phyloP scores from a whole-genome alignment of 2,113 vertebrate genomes.

The western clawed frog (Xenopus tropicalis) region UCB_Xtro_10.0 CM004444.2:92702501-92703000 shows the following conservation, averaged over 20 bases:
- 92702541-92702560: too few species aligned
- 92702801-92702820: constrained; percentile 53
- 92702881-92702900: constrained; percentile 71
- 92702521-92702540: too few species aligned
- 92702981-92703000: constrained; percentile 75
- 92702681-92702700: neutral
- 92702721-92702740: constrained; percentile 50
- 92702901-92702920: constrained; percentile 82
- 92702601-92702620: too few species aligned
- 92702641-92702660: too few species aligned
- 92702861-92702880: constrained; percentile 74
- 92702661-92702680: neutral
- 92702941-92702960: constrained; percentile 80
- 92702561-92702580: too few species aligned
- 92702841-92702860: constrained; percentile 60
- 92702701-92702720: constrained; percentile 25
- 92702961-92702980: constrained; percentile 76
- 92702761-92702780: constrained; percentile 64
- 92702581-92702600: too few species aligned
- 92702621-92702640: too few species aligned
- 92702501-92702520: too few species aligned
- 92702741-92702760: constrained; percentile 55
- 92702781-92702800: constrained; percentile 62
- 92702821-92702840: constrained; percentile 57
- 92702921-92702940: constrained; percentile 84